Evolutionary conservation across 2,113 vertebrate species (phyloP).

Genomic region (Sebastes fasciatus): DNA sequence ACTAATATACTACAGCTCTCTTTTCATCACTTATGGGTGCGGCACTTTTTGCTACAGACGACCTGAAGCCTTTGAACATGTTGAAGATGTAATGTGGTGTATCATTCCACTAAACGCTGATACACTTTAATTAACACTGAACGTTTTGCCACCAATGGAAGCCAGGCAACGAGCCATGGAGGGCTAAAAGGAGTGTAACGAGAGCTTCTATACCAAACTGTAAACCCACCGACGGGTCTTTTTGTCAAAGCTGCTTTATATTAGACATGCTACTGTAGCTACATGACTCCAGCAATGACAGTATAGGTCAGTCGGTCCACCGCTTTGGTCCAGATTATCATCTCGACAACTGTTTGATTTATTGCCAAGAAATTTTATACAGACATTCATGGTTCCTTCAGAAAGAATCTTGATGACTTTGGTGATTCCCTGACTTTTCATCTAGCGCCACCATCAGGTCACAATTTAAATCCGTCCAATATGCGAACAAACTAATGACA

Average conservation of each 20-base stretch:
- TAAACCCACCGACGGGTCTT: background rate
- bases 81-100: conserved; percentile 3
- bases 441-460: no score
- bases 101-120: background rate
- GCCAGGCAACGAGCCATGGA: background rate
- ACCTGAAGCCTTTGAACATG: conserved; percentile 13
- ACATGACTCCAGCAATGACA: background rate
- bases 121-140: background rate
- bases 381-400: no score
- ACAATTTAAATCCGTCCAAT: no score
- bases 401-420: no score
- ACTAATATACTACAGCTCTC: conserved; percentile 34
- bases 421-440: no score
- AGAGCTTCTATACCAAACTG: no score
- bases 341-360: no score
- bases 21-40: conserved; percentile 46
- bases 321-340: background rate
- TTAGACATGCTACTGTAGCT: background rate
- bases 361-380: no score
- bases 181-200: background rate
- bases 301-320: background rate
- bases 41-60: conserved; percentile 20
- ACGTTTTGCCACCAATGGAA: background rate
- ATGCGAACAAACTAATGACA: no score
- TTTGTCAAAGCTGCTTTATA: background rate